Percentiles rank a stretch among this genome's conserved stretches.
Evolutionary conservation across 2,113 vertebrate species (phyloP).

Genomic region (Siphamia tubifer): DNA sequence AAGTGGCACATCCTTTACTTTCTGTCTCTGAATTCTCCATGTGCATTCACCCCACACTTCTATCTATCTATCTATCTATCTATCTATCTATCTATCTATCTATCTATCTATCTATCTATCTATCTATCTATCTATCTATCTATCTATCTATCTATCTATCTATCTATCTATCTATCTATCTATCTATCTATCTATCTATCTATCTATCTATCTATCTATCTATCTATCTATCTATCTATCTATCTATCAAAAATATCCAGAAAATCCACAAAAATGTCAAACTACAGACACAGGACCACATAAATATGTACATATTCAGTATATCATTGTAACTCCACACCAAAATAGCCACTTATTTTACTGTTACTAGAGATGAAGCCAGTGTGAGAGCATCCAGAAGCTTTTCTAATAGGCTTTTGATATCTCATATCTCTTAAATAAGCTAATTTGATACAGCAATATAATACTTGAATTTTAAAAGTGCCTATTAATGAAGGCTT

Average conservation of each 20-base stretch:
- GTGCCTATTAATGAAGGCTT: slow-evolving; percentile 8
- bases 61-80: not conserved
- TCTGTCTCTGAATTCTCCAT: slow-evolving; percentile 26
- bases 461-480: slow-evolving; percentile 31
- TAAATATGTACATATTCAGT: not conserved
- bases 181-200: no score
- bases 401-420: slow-evolving; percentile 10
- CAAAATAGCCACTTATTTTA: not conserved
- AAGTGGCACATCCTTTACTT: slow-evolving; percentile 39
- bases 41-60: slow-evolving; percentile 36
- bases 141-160: no score
- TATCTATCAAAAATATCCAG: slow-evolving; percentile 21
- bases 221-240: not conserved
- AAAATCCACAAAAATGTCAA: slow-evolving; percentile 1
- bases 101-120: no score
- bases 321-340: not conserved
- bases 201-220: not conserved
- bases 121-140: no score
- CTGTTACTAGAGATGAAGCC: not conserved
- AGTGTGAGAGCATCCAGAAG: not conserved
- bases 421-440: slow-evolving; percentile 13
- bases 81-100: not conserved
- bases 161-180: no score
- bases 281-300: not conserved
- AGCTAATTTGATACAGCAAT: slow-evolving; percentile 21